Evolutionary conservation across 2,797 vertebrate genomes (phyloP).

Genomic region (Naso thynnoides): DNA sequence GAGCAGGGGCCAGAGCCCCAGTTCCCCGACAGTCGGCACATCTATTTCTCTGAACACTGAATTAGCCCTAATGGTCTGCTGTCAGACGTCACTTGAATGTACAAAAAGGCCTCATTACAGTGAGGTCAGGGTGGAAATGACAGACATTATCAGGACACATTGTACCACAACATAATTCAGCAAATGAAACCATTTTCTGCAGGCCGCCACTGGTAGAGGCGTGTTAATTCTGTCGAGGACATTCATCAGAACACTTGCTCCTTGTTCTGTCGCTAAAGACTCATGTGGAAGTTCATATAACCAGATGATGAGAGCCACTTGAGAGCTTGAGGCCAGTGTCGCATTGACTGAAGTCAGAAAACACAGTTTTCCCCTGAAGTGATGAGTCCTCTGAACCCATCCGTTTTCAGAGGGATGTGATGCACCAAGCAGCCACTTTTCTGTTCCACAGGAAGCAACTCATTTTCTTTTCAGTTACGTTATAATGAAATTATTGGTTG

Average conservation of each 20-base stretch:
- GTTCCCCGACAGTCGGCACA: neutral
- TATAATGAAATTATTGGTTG: neutral
- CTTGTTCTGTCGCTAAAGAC: neutral
- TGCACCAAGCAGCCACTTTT: neutral
- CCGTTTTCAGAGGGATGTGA: neutral
- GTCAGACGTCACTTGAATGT: slow-evolving; percentile 10
- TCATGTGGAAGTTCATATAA: neutral
- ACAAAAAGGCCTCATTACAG: slow-evolving; percentile 22
- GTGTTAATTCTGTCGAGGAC: neutral
- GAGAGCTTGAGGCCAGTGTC: neutral
- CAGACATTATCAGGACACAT: slow-evolving; percentile 27
- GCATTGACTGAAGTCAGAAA: neutral
- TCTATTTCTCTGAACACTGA: neutral
- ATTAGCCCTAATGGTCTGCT: slow-evolving; percentile 14
- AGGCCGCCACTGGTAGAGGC: neutral
- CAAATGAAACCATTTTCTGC: slow-evolving; percentile 8
- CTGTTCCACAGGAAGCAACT: neutral
- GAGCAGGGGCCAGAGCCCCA: slow-evolving; percentile 6
- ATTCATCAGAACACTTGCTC: slow-evolving; percentile 13
- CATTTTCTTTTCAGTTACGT: too few relatives aligned
- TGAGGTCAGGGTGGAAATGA: slow-evolving; percentile 12
- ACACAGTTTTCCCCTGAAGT: neutral
- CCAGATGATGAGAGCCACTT: neutral
- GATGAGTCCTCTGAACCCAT: too few relatives aligned
- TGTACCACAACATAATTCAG: neutral